Evolutionary conservation across 2,888 invertebrate species (phyloP).

Genomic region (Callinectes sapidus): DNA sequence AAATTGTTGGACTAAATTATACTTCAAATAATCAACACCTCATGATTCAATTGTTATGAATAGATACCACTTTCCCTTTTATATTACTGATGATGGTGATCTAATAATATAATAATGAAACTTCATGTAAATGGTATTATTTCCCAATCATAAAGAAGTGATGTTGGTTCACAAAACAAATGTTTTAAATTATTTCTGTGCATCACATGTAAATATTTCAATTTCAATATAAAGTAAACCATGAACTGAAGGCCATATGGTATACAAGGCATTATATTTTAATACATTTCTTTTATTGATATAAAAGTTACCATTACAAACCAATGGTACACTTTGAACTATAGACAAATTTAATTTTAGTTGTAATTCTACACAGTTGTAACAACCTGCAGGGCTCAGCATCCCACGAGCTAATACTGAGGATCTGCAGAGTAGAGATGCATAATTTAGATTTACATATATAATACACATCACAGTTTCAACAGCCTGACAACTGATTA

Average conservation of each 20-base stretch:
- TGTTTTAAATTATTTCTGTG: neutral
- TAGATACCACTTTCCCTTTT: too few species aligned
- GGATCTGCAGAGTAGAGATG: constrained; percentile 47
- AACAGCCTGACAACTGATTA: constrained; percentile 58
- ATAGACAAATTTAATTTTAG: constrained; percentile 66
- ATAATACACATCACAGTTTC: constrained; percentile 70
- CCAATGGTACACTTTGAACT: constrained; percentile 69
- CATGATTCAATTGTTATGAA: too few species aligned
- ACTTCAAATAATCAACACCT: too few species aligned
- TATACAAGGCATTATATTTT: constrained; percentile 20
- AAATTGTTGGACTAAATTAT: too few species aligned
- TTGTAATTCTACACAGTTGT: constrained; percentile 60
- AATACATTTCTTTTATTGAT: constrained; percentile 62
- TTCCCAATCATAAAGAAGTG: neutral
- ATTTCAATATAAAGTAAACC: neutral
- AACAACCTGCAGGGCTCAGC: constrained; percentile 64
- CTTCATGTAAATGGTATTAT: neutral
- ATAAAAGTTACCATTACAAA: constrained; percentile 70
- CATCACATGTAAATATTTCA: neutral
- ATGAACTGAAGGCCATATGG: neutral
- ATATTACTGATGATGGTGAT: neutral
- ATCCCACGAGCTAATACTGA: constrained; percentile 37
- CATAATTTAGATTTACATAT: constrained; percentile 54
- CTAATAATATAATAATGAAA: neutral
- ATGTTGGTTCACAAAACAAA: neutral